Evolutionary conservation across 1,140 invertebrate species (phyloP).

Genomic region (Metaphire vulgaris): DNA sequence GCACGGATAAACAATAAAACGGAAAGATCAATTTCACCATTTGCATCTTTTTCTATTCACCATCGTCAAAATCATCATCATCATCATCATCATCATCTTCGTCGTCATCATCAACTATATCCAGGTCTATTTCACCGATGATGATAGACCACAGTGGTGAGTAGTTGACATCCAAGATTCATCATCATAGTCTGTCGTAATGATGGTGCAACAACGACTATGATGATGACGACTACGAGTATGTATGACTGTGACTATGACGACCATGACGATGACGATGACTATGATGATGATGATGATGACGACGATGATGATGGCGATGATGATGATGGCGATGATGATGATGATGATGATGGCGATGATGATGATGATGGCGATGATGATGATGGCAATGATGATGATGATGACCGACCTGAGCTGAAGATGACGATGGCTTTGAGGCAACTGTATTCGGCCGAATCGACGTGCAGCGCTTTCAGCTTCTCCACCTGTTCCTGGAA

Average conservation of each 20-base stretch:
- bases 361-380: background rate
- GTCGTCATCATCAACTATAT: no score
- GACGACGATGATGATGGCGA: conserved; percentile 20
- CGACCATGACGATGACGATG: conserved; percentile 22
- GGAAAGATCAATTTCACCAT: no score
- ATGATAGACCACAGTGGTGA: no score
- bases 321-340: conserved; percentile 22
- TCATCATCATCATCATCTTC: no score
- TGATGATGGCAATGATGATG: background rate
- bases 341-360: background rate
- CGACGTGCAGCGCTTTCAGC: conserved; percentile 90
- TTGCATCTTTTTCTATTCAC: no score
- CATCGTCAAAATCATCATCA: no score
- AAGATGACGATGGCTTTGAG: conserved; percentile 98
- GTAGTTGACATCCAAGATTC: no score
- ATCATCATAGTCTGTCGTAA: no score
- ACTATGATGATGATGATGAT: conserved; percentile 28
- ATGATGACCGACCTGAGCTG: conserved; percentile 72
- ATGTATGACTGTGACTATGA: conserved; percentile 18
- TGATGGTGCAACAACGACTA: no score
- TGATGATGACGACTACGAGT: conserved; percentile 1
- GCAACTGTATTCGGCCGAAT: conserved; percentile 96
- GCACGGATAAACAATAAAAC: no score
- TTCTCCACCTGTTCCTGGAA: conserved; percentile 98
- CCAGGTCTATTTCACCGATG: no score